These are phyloP conservation scores for Pollimyrus isidori DNA, from an alignment of 2,113 vertebrate genomes.

Conservation along the genomic window DNA sequence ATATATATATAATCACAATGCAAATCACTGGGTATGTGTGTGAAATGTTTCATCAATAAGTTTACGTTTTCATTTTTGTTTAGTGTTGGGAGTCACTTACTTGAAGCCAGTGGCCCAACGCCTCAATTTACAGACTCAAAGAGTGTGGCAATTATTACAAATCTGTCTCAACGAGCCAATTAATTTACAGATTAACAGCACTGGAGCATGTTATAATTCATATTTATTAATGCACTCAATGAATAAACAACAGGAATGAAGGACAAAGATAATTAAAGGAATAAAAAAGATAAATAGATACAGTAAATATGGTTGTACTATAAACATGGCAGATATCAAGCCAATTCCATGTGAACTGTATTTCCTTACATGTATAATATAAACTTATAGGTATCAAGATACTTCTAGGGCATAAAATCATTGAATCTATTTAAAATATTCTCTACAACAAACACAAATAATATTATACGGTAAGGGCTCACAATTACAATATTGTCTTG, in stretches of 20 bases:
- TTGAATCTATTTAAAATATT: not conserved
- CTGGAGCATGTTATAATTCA: not conserved
- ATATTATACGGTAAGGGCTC: not conserved
- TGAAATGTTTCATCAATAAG: not conserved
- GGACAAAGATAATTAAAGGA: slow-evolving; percentile 5
- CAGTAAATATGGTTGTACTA: not conserved
- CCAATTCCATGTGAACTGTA: not conserved
- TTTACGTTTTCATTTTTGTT: not conserved
- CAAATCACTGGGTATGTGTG: not conserved
- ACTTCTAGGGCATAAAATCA: not conserved
- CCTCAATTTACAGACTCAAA: not conserved
- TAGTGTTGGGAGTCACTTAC: not conserved
- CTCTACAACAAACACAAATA: not conserved
- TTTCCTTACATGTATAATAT: not conserved
- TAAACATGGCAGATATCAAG: slow-evolving; percentile 1
- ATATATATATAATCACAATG: not conserved
- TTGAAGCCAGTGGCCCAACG: not conserved
- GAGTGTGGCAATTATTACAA: not conserved
- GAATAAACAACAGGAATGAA: not conserved
- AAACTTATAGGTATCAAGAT: not conserved
- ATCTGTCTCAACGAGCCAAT: not conserved
- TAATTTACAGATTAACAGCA: slow-evolving; percentile 4
- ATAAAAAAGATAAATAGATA: not conserved
- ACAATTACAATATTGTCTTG: not conserved
- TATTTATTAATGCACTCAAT: slow-evolving; percentile 1